phyloP scores from a whole-genome alignment of 2,797 vertebrate genomes.

The Peromyscus nudipes region DNA sequence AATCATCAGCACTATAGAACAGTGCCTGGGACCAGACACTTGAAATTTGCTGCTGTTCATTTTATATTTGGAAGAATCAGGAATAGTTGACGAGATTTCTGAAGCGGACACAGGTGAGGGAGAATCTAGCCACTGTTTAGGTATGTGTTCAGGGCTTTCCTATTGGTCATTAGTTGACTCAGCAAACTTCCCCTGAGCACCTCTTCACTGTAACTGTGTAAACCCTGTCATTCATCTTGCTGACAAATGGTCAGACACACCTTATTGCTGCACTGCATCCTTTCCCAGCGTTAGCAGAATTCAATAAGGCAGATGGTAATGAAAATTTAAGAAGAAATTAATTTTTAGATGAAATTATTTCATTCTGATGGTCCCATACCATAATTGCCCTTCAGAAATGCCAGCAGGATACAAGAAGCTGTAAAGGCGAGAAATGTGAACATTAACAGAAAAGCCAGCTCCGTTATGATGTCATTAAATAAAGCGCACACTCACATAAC shows the following conservation, averaged over 20 bases:
- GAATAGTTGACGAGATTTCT: slow-evolving; percentile 4
- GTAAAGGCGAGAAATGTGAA: slow-evolving; percentile 72
- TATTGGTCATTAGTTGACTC: background rate
- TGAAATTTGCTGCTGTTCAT: background rate
- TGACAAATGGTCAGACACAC: background rate
- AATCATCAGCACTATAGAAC: background rate
- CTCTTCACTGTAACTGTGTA: background rate
- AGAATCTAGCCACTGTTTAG: background rate
- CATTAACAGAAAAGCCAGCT: slow-evolving; percentile 4
- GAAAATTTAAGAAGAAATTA: slow-evolving; percentile 69
- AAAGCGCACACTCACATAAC: slow-evolving; percentile 66
- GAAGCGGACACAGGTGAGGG: background rate
- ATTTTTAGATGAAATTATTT: slow-evolving; percentile 72
- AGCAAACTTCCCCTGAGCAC: background rate
- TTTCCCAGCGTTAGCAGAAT: slow-evolving; percentile 22
- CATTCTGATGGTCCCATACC: slow-evolving; percentile 69
- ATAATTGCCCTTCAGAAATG: slow-evolving; percentile 75
- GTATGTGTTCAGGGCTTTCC: background rate
- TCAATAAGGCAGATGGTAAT: slow-evolving; percentile 45
- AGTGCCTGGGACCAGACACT: background rate
- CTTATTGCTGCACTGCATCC: background rate
- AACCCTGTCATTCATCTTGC: background rate
- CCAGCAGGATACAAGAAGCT: slow-evolving; percentile 43
- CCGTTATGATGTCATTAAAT: slow-evolving; percentile 73
- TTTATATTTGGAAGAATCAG: slow-evolving; percentile 20